Evolutionary conservation across 2,113 vertebrate species (phyloP).

Genomic region (Gallinago paraguaiae): DNA sequence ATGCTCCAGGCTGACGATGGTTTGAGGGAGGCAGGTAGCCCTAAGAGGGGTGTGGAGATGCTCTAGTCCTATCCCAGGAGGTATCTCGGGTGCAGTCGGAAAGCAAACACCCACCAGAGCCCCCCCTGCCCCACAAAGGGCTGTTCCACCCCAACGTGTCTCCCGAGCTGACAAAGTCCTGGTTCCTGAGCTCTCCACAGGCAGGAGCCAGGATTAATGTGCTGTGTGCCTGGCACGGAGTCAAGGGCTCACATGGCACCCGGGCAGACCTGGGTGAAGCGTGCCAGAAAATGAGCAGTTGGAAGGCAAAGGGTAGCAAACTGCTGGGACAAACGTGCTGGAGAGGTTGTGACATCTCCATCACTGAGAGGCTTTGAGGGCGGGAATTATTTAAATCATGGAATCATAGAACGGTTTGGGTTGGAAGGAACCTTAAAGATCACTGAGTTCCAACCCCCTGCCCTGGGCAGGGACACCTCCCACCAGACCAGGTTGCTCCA

Average conservation of each 20-base stretch:
- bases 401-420: too few species aligned
- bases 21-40: neutral
- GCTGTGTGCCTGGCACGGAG: fast-evolving
- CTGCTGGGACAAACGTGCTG: neutral
- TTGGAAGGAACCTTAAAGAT: too few species aligned
- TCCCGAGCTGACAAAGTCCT: neutral
- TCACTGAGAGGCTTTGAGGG: neutral
- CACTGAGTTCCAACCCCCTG: too few species aligned
- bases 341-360: neutral
- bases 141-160: neutral
- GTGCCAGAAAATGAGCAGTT: neutral
- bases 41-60: neutral
- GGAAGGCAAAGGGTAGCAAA: neutral
- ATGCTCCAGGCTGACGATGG: neutral
- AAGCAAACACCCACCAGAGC: neutral
- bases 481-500: too few species aligned
- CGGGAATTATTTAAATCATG: neutral
- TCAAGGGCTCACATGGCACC: neutral
- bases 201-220: neutral
- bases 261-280: neutral
- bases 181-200: neutral
- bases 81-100: fast-evolving
- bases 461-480: too few species aligned
- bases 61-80: neutral
- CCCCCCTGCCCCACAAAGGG: too few species aligned